Evolutionary conservation across 2,888 invertebrate genomes (phyloP).

Genomic region (Crematogaster levior): DNA sequence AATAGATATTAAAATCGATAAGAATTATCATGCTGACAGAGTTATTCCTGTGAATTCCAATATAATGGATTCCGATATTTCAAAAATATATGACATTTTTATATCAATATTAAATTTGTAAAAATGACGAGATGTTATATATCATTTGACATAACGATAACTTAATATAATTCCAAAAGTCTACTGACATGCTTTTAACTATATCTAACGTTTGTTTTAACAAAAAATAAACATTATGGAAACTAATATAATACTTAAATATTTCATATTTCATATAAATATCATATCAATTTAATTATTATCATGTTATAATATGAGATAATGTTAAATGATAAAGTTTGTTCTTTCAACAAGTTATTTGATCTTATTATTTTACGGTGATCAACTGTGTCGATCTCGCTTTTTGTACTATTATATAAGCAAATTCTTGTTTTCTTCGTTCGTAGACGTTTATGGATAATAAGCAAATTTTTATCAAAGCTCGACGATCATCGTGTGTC

Average conservation of each 20-base stretch:
- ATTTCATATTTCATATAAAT: background rate
- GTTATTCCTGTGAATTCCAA: conserved; percentile 10
- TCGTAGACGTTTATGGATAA: conserved; percentile 17
- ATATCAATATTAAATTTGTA: conserved; percentile 15
- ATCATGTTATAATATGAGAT: background rate
- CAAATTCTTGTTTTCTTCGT: background rate
- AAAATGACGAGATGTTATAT: background rate
- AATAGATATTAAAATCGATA: background rate
- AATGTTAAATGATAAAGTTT: background rate
- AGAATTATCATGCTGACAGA: background rate
- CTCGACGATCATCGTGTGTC: conserved; percentile 13
- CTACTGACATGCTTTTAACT: conserved; percentile 13
- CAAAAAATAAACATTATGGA: background rate
- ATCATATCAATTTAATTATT: background rate
- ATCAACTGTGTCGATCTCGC: background rate
- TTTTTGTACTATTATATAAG: conserved; percentile 22
- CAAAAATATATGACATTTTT: background rate
- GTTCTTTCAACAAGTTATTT: background rate
- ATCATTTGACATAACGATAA: conserved; percentile 1
- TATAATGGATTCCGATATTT: conserved; percentile 7
- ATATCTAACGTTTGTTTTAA: background rate
- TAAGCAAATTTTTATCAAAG: conserved; percentile 32
- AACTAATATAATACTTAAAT: background rate
- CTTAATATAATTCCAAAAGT: background rate
- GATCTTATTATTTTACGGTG: background rate